Evolutionary conservation across 2,113 vertebrate species (phyloP).

Genomic region (Blennius ocellaris): DNA sequence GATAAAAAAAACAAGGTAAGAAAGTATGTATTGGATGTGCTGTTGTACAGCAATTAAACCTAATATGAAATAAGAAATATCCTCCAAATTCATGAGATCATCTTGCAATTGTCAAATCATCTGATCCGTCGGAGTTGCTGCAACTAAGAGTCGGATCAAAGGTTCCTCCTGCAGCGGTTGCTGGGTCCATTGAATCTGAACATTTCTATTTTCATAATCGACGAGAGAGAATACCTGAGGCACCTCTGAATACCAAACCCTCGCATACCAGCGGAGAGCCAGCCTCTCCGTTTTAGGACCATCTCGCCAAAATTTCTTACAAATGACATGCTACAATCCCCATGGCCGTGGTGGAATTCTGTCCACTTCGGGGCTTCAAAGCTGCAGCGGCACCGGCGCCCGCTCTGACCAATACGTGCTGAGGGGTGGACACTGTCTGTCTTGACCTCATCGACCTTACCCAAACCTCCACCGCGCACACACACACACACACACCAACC

Average conservation of each 20-base stretch:
- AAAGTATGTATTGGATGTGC: too few relatives aligned
- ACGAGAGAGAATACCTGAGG: background rate
- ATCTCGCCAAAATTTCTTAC: conserved; percentile 69
- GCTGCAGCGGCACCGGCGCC: conserved; percentile 41
- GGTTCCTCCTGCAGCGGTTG: background rate
- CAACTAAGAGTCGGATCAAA: background rate
- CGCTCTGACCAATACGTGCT: conserved; percentile 67
- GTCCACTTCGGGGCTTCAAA: conserved; percentile 70
- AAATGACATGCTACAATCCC: conserved; percentile 81
- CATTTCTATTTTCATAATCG: conserved; percentile 50
- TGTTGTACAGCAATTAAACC: background rate
- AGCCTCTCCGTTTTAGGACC: conserved; percentile 71
- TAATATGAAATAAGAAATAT: background rate
- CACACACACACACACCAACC: background rate
- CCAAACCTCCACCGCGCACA: conserved; percentile 28
- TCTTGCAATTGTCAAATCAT: too few relatives aligned
- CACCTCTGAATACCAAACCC: conserved; percentile 46
- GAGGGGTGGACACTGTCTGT: conserved; percentile 70
- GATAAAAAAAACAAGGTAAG: too few relatives aligned
- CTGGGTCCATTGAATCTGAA: conserved; percentile 8
- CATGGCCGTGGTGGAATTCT: conserved; percentile 77
- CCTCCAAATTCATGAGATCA: background rate
- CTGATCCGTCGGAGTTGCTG: background rate
- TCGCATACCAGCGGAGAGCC: conserved; percentile 45
- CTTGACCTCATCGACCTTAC: conserved; percentile 77